These are phyloP conservation scores for Listrodromus nycthemerus DNA, from an alignment of 2,888 invertebrate species.

Conservation along the genomic window DNA sequence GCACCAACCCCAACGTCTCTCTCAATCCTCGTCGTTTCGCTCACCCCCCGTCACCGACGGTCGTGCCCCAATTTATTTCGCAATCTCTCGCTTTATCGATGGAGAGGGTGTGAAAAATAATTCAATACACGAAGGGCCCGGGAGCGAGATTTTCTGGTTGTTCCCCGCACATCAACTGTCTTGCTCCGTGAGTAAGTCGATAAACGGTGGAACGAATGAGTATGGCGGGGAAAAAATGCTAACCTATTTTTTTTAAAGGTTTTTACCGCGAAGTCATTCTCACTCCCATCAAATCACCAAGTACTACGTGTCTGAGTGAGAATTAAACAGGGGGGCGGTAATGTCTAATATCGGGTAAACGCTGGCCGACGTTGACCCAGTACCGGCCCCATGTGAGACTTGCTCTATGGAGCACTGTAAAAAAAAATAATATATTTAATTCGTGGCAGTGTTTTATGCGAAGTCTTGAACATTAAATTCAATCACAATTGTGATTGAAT, in stretches of 20 bases:
- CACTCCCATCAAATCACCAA: background rate
- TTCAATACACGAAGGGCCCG: constrained; percentile 7
- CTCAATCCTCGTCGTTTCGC: constrained; percentile 40
- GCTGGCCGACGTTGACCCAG: no score
- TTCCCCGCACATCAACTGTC: background rate
- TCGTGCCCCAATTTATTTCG: constrained; percentile 42
- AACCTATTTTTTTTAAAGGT: background rate
- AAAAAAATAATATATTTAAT: no score
- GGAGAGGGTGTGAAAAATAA: constrained; percentile 38
- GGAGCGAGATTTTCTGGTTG: background rate
- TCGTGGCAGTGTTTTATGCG: no score
- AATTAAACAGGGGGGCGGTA: no score
- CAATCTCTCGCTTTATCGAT: constrained; percentile 33
- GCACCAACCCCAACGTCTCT: constrained; percentile 36
- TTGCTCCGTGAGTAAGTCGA: no score
- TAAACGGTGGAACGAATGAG: background rate
- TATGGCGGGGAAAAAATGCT: no score
- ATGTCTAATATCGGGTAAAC: no score
- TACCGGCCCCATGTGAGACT: no score
- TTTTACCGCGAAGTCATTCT: background rate
- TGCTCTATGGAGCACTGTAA: no score
- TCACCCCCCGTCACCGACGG: background rate
- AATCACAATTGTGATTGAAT: no score
- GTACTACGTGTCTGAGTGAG: background rate
- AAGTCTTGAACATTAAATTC: no score